These are phyloP conservation scores for Corythaixoides concolor DNA, from an alignment of 2,113 vertebrate genomes.

Conservation along the genomic window DNA sequence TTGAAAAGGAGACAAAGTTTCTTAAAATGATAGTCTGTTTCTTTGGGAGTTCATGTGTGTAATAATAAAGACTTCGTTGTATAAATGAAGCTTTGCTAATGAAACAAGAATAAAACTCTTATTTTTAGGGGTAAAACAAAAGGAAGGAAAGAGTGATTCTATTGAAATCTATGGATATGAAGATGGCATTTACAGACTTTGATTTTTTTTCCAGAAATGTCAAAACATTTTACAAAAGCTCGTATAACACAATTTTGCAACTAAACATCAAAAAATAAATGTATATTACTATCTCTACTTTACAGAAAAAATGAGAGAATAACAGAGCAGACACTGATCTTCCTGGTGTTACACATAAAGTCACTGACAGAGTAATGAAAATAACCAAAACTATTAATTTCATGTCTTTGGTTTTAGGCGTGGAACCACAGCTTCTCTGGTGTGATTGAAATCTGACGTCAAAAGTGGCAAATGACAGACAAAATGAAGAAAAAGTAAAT, in stretches of 20 bases:
- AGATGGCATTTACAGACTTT: neutral
- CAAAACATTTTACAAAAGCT: neutral
- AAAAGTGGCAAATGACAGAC: neutral
- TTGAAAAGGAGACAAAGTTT: neutral
- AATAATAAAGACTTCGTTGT: neutral
- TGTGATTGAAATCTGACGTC: neutral
- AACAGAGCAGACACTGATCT: neutral
- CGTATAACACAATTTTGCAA: neutral
- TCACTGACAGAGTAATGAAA: neutral
- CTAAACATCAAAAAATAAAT: neutral
- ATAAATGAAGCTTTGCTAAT: neutral
- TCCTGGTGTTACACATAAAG: neutral
- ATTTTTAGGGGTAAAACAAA: neutral
- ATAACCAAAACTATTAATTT: neutral
- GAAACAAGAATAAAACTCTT: neutral
- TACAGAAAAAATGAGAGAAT: neutral
- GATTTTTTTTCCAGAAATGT: neutral
- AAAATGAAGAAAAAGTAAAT: neutral
- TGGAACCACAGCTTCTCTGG: neutral
- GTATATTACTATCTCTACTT: neutral
- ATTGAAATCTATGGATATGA: neutral
- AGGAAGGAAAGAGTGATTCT: neutral
- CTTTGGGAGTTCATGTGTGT: neutral
- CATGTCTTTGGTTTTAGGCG: neutral
- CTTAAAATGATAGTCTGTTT: neutral